phyloP scores from a whole-genome alignment of 2,888 invertebrate genomes.

The Elmis aenea region DNA sequence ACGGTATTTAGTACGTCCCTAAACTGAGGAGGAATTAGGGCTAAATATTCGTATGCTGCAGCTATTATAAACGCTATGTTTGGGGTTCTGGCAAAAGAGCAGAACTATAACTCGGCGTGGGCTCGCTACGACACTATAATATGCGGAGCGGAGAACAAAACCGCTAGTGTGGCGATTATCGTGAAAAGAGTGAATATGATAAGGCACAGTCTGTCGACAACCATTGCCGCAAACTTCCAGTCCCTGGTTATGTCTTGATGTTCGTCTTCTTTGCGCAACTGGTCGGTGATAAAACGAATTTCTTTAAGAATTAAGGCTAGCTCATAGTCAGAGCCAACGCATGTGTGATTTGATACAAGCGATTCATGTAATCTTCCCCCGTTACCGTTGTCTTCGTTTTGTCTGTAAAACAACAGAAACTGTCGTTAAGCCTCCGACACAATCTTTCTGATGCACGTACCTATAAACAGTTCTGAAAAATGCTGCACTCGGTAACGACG shows the following conservation, averaged over 20 bases:
- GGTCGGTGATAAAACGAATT: slow-evolving; percentile 86
- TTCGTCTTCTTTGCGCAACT: slow-evolving; percentile 93
- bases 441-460: too few relatives aligned
- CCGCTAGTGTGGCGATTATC: slow-evolving; percentile 94
- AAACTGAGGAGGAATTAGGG: slow-evolving; percentile 13
- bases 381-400: slow-evolving; percentile 49
- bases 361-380: slow-evolving; percentile 71
- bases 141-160: slow-evolving; percentile 94
- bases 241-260: slow-evolving; percentile 91
- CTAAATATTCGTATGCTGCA: slow-evolving; percentile 14
- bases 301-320: slow-evolving; percentile 93
- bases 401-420: slow-evolving; percentile 35
- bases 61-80: slow-evolving; percentile 11
- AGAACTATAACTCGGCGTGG: slow-evolving; percentile 44
- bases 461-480: slow-evolving; percentile 74
- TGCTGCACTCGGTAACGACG: slow-evolving; percentile 54
- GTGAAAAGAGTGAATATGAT: slow-evolving; percentile 98
- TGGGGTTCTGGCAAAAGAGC: slow-evolving; percentile 20
- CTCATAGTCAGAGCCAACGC: slow-evolving; percentile 83
- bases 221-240: slow-evolving; percentile 99
- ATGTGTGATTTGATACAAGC: slow-evolving; percentile 72
- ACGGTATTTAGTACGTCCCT: slow-evolving; percentile 20
- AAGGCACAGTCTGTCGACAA: slow-evolving; percentile 99
- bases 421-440: too few relatives aligned
- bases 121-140: slow-evolving; percentile 82